Evolutionary conservation across 2,113 vertebrate species (phyloP).

Genomic region (Onychostruthus taczanowskii): DNA sequence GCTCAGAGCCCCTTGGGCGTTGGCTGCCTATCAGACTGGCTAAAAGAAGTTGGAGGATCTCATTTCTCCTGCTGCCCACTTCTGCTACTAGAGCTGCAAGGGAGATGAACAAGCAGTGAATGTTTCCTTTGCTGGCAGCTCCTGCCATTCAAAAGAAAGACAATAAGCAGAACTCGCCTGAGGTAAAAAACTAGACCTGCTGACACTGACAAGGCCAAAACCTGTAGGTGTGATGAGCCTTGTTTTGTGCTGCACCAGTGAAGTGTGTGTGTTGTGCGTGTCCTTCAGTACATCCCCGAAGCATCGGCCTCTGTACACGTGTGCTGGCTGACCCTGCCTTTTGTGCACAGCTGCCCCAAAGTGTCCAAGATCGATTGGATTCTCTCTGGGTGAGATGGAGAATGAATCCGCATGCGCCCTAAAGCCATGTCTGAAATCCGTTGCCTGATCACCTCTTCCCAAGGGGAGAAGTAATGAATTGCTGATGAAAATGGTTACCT

Average conservation of each 20-base stretch:
- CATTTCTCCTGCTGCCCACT: background rate
- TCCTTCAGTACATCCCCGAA: background rate
- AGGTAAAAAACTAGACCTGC: background rate
- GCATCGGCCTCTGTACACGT: background rate
- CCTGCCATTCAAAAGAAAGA: background rate
- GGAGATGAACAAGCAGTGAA: background rate
- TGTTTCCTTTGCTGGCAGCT: background rate
- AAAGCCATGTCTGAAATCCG: background rate
- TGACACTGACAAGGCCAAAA: background rate
- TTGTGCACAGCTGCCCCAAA: background rate
- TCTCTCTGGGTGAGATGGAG: background rate
- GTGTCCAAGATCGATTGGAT: background rate
- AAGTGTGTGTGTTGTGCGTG: fast-evolving
- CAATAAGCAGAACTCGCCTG: background rate
- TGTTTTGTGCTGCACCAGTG: background rate
- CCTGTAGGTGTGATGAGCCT: background rate
- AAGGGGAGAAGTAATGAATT: background rate
- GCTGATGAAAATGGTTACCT: background rate
- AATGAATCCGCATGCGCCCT: background rate
- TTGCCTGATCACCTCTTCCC: fast-evolving
- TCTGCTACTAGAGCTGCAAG: background rate
- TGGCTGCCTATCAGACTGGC: background rate
- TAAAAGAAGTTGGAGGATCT: background rate
- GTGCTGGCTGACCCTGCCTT: background rate
- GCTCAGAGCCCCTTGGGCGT: background rate